phyloP scores from a whole-genome alignment of 2,888 invertebrate genomes.

The Napeogenes sylphis region DNA sequence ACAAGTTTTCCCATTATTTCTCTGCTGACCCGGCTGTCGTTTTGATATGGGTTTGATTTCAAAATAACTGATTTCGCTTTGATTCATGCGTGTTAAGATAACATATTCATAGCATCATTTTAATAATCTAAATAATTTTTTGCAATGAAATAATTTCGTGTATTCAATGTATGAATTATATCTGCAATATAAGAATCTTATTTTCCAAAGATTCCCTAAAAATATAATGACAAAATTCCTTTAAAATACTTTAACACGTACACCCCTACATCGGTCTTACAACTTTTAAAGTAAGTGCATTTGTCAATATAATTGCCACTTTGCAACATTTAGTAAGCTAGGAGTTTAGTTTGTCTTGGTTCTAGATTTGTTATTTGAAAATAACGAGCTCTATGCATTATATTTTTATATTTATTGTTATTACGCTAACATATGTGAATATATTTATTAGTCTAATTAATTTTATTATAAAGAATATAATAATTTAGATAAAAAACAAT shows the following conservation, averaged over 20 bases:
- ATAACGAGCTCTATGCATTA: constrained; percentile 28
- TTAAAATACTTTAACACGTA: no score
- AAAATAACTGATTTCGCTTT: constrained; percentile 74
- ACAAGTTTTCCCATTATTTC: constrained; percentile 67
- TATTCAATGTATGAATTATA: constrained; percentile 1
- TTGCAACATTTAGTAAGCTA: constrained; percentile 47
- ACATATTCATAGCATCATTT: constrained; percentile 33
- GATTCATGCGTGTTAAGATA: constrained; percentile 66
- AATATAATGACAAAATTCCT: not conserved
- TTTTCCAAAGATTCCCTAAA: no score
- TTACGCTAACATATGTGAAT: no score
- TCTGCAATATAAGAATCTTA: no score
- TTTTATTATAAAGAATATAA: no score
- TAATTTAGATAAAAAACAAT: no score
- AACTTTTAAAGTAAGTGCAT: constrained; percentile 33
- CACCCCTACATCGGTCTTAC: constrained; percentile 4
- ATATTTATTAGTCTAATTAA: no score
- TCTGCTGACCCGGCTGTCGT: constrained; percentile 53
- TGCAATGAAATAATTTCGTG: not conserved
- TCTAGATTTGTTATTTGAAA: no score
- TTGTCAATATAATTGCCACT: constrained; percentile 47
- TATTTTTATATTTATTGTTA: constrained; percentile 6
- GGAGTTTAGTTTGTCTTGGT: constrained; percentile 35
- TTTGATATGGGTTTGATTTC: constrained; percentile 68
- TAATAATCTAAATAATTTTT: not conserved